phyloP scores from a whole-genome alignment of 2,113 vertebrate genomes.

The Notothenia rossii region DNA sequence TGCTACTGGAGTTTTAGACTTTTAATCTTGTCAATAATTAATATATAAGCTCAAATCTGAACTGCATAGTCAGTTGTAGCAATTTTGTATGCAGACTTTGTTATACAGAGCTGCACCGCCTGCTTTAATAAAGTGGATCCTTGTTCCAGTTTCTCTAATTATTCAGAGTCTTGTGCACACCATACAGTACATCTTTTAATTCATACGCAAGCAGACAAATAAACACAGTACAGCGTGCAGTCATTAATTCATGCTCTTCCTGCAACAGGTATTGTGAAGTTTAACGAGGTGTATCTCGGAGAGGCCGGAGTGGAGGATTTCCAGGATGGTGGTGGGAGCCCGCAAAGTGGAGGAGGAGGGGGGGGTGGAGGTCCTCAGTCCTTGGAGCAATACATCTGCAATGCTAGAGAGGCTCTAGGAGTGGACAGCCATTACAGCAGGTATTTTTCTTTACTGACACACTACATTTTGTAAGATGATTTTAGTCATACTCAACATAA shows the following conservation, averaged over 20 bases:
- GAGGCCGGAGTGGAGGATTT: conserved; percentile 87
- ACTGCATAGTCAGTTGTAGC: conserved; percentile 3
- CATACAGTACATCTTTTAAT: not conserved
- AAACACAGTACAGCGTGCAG: not conserved
- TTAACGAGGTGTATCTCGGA: conserved; percentile 91
- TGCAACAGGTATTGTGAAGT: conserved; percentile 92
- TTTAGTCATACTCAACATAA: not conserved
- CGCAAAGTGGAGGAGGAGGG: conserved; percentile 25
- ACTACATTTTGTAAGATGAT: not conserved
- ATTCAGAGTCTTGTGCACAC: conserved; percentile 4
- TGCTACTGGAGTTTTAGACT: not conserved
- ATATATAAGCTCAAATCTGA: not conserved
- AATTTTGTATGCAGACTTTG: not conserved
- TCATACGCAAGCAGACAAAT: not conserved
- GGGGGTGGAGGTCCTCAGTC: conserved; percentile 71
- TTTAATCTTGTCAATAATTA: conserved; percentile 18
- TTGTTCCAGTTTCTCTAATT: not conserved
- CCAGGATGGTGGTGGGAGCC: conserved; percentile 57
- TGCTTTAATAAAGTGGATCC: not conserved
- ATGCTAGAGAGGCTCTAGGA: conserved; percentile 90
- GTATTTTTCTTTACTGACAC: conserved; percentile 73
- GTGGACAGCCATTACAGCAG: conserved; percentile 92
- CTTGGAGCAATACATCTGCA: conserved; percentile 90
- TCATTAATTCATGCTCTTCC: not conserved
- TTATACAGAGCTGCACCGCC: not conserved